phyloP scores from a whole-genome alignment of 1,140 invertebrate species.

The Orius insidiosus region DNA sequence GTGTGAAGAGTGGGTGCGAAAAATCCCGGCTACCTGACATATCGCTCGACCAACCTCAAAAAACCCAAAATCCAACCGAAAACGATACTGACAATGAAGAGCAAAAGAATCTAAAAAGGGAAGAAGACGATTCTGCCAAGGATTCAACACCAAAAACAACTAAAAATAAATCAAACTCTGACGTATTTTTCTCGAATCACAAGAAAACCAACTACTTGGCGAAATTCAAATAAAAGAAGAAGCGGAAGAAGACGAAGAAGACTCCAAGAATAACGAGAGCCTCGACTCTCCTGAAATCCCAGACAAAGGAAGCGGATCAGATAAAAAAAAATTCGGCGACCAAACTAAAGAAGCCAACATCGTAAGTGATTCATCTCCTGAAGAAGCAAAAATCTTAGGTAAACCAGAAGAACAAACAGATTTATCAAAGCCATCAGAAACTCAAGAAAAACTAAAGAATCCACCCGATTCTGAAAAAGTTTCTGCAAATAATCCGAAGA shows the following conservation, averaged over 20 bases:
- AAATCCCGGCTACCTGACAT: background rate
- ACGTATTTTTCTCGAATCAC: no score
- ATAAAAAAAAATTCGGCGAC: background rate
- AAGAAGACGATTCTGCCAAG: conserved; percentile 2
- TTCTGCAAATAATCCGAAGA: background rate
- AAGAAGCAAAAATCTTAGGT: background rate
- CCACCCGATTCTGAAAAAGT: no score
- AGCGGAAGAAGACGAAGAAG: no score
- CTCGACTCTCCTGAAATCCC: no score
- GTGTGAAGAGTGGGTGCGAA: conserved; percentile 22
- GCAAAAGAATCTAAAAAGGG: background rate
- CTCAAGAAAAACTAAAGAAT: conserved; percentile 4
- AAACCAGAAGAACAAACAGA: no score
- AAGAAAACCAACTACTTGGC: no score
- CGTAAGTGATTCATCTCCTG: no score
- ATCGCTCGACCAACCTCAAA: background rate
- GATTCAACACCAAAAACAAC: background rate
- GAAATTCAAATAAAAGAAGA: no score
- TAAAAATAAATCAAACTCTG: background rate
- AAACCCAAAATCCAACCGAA: background rate
- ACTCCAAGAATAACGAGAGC: no score
- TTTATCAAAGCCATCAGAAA: no score
- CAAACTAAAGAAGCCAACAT: background rate
- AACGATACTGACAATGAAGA: background rate
- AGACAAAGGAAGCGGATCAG: no score